Conservation (phyloP, 2,797 vertebrate species). For the Mionectes olivaceus region DNA sequence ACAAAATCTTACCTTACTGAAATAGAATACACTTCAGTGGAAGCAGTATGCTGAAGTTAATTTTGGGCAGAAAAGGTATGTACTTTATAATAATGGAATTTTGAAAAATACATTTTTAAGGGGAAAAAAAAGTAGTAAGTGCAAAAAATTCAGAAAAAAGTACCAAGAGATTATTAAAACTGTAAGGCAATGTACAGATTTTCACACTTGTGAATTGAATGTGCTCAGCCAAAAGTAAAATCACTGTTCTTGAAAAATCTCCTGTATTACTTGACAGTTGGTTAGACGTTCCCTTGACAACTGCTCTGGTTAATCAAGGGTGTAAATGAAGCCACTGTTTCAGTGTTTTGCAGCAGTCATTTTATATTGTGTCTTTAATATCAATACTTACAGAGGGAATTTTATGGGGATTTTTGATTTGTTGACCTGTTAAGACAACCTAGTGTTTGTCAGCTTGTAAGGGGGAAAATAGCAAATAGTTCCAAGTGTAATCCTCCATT, state of each 20-base stretch:
- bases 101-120: background rate
- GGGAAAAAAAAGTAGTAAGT: background rate
- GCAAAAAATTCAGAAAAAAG: background rate
- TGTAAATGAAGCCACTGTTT: conserved; percentile 58
- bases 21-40: background rate
- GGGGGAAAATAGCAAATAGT: background rate
- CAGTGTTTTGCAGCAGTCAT: conserved; percentile 9
- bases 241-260: conserved; percentile 53
- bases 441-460: background rate
- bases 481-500: background rate
- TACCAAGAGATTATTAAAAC: background rate
- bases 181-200: background rate
- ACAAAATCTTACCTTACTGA: background rate
- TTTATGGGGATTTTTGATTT: background rate
- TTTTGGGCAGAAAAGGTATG: background rate
- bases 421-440: background rate
- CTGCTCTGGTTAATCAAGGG: conserved; percentile 73
- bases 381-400: conserved; percentile 28
- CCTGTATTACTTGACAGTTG: conserved; percentile 53
- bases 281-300: conserved; percentile 71
- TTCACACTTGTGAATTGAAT: conserved; percentile 29
- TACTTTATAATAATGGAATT: background rate
- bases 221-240: conserved; percentile 64
- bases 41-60: background rate
- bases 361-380: conserved; percentile 37